These are phyloP conservation scores for Leptinotarsa haldemani DNA, from an alignment of 2,888 invertebrate species.

Conservation along the genomic window DNA sequence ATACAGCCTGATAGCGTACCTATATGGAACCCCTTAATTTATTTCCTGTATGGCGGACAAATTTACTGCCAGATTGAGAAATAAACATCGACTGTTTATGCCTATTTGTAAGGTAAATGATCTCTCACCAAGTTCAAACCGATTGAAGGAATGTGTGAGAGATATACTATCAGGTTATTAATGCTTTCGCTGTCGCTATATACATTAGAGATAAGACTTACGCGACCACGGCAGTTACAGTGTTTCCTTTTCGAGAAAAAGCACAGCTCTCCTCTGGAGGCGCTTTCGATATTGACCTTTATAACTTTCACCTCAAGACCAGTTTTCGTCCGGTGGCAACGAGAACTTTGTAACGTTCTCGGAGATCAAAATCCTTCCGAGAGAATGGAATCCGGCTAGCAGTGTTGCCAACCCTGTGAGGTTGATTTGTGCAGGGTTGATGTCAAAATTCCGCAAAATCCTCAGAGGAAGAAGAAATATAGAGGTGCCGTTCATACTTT, in stretches of 20 bases:
- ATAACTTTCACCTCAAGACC: constrained; percentile 6
- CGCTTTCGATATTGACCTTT: constrained; percentile 15
- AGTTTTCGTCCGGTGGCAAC: constrained; percentile 4
- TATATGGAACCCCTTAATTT: constrained; percentile 33
- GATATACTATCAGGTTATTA: constrained; percentile 46
- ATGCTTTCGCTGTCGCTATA: constrained; percentile 49
- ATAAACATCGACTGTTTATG: constrained; percentile 40
- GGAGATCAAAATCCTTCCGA: constrained; percentile 19
- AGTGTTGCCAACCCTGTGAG: neutral
- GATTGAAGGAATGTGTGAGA: constrained; percentile 39
- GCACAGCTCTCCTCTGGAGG: neutral
- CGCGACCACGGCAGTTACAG: constrained; percentile 26
- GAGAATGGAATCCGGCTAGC: constrained; percentile 47
- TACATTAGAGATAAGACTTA: constrained; percentile 55
- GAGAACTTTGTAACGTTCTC: neutral
- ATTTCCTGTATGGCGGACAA: constrained; percentile 32
- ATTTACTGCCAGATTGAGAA: constrained; percentile 39
- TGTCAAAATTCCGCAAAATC: too few relatives aligned
- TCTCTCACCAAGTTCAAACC: constrained; percentile 28
- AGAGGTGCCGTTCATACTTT: too few relatives aligned
- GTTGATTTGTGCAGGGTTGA: neutral
- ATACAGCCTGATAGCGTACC: neutral
- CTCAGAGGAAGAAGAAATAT: too few relatives aligned
- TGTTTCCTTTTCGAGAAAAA: constrained; percentile 26
- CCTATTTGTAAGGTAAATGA: constrained; percentile 31